A percentile compares a stretch with the other conserved stretches of the same genome.
Evolutionary conservation across 1,140 invertebrate species (phyloP).

Genomic region (Nasonia vitripennis): DNA sequence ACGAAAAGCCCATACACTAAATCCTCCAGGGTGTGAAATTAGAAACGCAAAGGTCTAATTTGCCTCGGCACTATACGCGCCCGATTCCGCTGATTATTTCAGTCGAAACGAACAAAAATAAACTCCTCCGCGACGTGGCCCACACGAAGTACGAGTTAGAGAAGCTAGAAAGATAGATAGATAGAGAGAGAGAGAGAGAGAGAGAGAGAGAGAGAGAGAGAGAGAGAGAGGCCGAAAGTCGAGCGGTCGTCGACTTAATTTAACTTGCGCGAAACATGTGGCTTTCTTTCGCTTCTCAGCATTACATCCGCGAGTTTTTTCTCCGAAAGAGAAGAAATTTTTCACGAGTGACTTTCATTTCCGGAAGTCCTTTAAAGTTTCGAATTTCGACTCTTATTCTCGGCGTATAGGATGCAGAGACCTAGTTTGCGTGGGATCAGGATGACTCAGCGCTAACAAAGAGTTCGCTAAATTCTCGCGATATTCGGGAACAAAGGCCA

Average conservation of each 20-base stretch:
- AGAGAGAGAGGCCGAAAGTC: not conserved
- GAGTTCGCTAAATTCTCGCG: not conserved
- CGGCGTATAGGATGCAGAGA: not conserved
- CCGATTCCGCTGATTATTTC: constrained; percentile 34
- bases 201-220: not conserved
- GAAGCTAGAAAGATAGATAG: not conserved
- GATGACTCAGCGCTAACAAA: not conserved
- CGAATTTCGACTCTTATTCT: not conserved
- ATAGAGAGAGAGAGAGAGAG: not conserved
- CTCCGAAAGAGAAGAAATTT: not conserved
- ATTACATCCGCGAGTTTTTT: not conserved
- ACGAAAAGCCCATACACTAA: not conserved
- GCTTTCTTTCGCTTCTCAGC: not conserved
- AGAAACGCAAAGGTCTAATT: constrained; percentile 3
- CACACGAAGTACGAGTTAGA: not conserved
- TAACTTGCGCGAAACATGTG: not conserved
- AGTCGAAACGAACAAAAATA: constrained; percentile 29
- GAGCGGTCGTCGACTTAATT: constrained; percentile 7
- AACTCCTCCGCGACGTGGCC: not conserved
- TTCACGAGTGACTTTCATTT: not conserved
- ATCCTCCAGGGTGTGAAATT: not conserved
- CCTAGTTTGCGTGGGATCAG: no score
- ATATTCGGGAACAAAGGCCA: not conserved
- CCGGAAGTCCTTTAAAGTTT: not conserved
- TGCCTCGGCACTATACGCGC: not conserved